phyloP scores from a whole-genome alignment of 2,797 vertebrate genomes.

The Eutrigla gurnardus region DNA sequence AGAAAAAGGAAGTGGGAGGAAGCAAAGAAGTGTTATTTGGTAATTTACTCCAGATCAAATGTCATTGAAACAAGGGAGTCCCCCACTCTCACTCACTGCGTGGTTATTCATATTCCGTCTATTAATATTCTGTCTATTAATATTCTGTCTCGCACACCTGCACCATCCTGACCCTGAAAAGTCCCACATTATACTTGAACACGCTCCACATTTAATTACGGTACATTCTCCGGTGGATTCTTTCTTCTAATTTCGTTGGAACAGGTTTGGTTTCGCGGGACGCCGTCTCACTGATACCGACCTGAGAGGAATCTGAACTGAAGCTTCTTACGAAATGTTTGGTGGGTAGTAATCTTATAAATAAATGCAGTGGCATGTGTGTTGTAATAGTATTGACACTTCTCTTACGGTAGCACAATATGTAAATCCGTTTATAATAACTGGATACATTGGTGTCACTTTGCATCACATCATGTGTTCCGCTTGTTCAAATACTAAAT shows the following conservation, averaged over 20 bases:
- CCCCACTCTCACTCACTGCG: slow-evolving; percentile 30
- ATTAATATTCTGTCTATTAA: slow-evolving; percentile 9
- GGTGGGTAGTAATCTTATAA: neutral
- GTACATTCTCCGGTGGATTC: neutral
- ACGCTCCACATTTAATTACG: neutral
- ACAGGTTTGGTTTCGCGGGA: slow-evolving; percentile 44
- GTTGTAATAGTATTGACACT: neutral
- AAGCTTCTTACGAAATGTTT: neutral
- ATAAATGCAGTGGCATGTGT: neutral
- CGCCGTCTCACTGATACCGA: slow-evolving; percentile 12
- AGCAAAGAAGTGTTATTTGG: neutral
- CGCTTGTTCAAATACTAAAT: neutral
- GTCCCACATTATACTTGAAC: slow-evolving; percentile 12
- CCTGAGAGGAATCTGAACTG: neutral
- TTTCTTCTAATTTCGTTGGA: slow-evolving; percentile 34
- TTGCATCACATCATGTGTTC: neutral
- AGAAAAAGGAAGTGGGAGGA: slow-evolving; percentile 26
- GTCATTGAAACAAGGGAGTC: slow-evolving; percentile 22
- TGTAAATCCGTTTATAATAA: too few relatives aligned
- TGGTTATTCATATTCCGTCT: slow-evolving; percentile 46
- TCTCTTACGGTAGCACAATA: neutral
- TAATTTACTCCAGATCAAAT: neutral
- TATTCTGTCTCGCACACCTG: slow-evolving; percentile 61
- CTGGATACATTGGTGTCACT: too few relatives aligned
- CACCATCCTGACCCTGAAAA: slow-evolving; percentile 44